These are phyloP conservation scores for Campoletis sonorensis DNA, from an alignment of 1,140 invertebrate genomes.

Conservation along the genomic window DNA sequence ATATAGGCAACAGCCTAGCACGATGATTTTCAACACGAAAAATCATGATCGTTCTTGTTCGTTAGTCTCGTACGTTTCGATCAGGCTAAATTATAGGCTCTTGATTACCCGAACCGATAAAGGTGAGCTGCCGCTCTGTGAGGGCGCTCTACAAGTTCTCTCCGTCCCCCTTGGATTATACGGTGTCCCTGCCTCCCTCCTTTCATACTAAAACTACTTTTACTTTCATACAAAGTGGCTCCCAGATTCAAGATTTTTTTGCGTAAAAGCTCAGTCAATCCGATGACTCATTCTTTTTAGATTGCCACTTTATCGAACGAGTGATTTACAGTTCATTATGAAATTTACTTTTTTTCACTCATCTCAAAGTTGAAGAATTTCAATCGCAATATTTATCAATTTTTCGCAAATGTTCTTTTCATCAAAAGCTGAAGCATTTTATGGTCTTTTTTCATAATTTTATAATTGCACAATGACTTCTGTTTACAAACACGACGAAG, in stretches of 20 bases:
- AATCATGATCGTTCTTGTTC: slow-evolving; percentile 76
- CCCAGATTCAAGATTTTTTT: slow-evolving; percentile 27
- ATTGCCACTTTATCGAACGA: slow-evolving; percentile 42
- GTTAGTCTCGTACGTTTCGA: slow-evolving; percentile 74
- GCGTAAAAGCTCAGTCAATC: slow-evolving; percentile 46
- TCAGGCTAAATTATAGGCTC: slow-evolving; percentile 76
- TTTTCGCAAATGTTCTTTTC: not conserved
- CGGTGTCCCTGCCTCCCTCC: not conserved
- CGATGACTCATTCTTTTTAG: slow-evolving; percentile 42
- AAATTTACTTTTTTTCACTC: slow-evolving; percentile 23
- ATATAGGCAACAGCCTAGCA: slow-evolving; percentile 41
- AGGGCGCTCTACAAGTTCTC: slow-evolving; percentile 34
- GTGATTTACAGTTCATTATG: slow-evolving; percentile 35
- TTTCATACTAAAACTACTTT: slow-evolving; percentile 33
- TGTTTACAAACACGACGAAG: not conserved
- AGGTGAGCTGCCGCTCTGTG: slow-evolving; percentile 43
- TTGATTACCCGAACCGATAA: slow-evolving; percentile 72
- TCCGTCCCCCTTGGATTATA: slow-evolving; percentile 2
- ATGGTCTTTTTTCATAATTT: not conserved
- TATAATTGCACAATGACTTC: not conserved
- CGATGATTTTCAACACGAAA: slow-evolving; percentile 76
- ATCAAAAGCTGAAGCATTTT: not conserved
- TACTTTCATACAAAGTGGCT: not conserved
- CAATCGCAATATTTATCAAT: not conserved
- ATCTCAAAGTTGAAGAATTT: not conserved